Base-by-base conservation (phyloP, 2,797 vertebrate genomes). In the Muscicapa striata region DNA sequence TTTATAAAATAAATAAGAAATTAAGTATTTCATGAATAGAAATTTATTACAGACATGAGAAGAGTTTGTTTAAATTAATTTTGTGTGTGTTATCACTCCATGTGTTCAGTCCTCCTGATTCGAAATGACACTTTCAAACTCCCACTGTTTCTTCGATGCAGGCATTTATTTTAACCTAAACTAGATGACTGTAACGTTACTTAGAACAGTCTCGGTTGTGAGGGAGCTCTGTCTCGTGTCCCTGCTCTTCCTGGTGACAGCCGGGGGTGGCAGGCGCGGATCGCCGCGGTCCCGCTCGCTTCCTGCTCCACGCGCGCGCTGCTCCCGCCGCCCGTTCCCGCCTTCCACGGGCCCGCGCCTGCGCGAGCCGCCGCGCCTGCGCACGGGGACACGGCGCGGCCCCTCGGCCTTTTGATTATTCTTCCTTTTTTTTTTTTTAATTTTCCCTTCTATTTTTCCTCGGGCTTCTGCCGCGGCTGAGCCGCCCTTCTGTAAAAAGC, bases 191-290 rank as follows among this genome's bases (percentile, higher is more conserved):
- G 11, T 21, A 17, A 46, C 24, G 40, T 45, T 15, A 5, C 6
- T 40, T 26, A 0, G 3, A 29, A 1, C 1, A 20, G 2, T 3
- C 5, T 5, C 1, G 4, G 13, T 55, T 34, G 4, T 0, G n/a
- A 24, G 41, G 46, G 16, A 19, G 0, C 8, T 12, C 23, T 0
- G 0, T 34, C 1, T 0, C 5, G 18, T 4, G 22, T 11, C 13
- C 20, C 43, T 2, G 9, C 49, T 51, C 51, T 29, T 29, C 3
- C 29, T 7, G 51, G 16, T 51, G 49, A 11, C 49, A 51, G 3
- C 15, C 51, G 29, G 17, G 17, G 29, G 6, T 17, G 15, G 10
- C 26, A 16, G 10, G 9, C 49, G 49, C 26, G 27, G 26, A 9
- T 29, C 49, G 27, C 27, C 29, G 55, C 34, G 34, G 7, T 7